These are phyloP conservation scores for Quadroppia sp. DNA, from an alignment of 2,888 invertebrate species.

Conservation along the genomic window DNA sequence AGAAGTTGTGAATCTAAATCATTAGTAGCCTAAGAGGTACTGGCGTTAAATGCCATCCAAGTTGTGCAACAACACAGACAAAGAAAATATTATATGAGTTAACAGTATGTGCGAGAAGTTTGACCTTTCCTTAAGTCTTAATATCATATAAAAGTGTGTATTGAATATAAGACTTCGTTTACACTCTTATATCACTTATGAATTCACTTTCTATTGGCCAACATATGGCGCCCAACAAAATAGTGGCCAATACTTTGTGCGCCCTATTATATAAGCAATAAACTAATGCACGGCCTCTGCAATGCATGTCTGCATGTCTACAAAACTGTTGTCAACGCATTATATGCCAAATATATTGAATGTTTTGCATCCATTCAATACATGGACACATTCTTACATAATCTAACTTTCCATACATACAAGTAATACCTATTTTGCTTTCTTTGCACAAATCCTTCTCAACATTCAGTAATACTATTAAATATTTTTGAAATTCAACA, in stretches of 20 bases:
- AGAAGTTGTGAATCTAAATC: constrained; percentile 15
- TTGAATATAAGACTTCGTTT: background rate
- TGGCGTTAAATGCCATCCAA: constrained; percentile 9
- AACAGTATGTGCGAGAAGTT: background rate
- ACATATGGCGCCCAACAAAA: constrained; percentile 23
- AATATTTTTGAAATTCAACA: too few relatives aligned
- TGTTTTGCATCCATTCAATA: too few relatives aligned
- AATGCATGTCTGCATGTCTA: constrained; percentile 25
- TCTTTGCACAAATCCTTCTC: background rate
- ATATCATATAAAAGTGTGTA: constrained; percentile 10
- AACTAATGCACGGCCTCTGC: constrained; percentile 19
- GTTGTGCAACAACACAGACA: constrained; percentile 21
- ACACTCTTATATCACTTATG: background rate
- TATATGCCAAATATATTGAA: background rate
- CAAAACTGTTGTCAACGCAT: background rate
- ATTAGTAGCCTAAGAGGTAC: background rate
- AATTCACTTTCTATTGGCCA: constrained; percentile 24
- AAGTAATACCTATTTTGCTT: background rate
- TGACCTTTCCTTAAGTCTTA: constrained; percentile 12
- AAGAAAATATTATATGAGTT: constrained; percentile 5
- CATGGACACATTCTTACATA: background rate
- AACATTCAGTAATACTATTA: background rate
- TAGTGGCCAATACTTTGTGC: constrained; percentile 7
- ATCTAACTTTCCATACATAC: background rate
- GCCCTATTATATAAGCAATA: constrained; percentile 9